Percentiles rank a stretch among this genome's conserved stretches.
These are phyloP conservation scores for Lasioglossum pauxillum DNA, from an alignment of 2,888 invertebrate species.

Conservation along the genomic window DNA sequence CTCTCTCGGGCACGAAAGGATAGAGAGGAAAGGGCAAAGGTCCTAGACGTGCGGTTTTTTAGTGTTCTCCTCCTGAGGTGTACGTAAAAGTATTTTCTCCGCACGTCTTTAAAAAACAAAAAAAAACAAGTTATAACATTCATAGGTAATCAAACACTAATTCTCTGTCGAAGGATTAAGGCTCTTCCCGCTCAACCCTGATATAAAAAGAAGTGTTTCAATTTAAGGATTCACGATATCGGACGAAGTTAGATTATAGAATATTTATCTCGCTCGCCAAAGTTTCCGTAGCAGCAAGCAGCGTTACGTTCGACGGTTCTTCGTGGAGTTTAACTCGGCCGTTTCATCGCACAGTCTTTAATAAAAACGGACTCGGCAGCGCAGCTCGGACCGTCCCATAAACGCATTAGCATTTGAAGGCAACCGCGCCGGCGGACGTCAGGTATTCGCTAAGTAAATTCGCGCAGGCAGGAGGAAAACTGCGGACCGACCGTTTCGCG, in stretches of 20 bases:
- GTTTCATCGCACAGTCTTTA: neutral
- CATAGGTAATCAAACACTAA: no score
- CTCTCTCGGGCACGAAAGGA: no score
- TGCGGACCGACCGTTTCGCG: conserved; percentile 7
- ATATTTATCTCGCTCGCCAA: neutral
- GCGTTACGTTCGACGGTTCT: neutral
- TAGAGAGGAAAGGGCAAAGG: no score
- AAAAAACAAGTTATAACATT: no score
- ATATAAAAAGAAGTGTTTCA: neutral
- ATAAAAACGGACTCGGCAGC: neutral
- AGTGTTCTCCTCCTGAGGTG: no score
- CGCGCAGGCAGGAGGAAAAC: conserved; percentile 19
- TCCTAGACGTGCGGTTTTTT: no score
- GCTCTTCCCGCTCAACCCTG: no score
- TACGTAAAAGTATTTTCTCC: no score
- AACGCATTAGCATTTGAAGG: conserved; percentile 39
- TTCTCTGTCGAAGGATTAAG: no score
- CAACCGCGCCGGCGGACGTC: conserved; percentile 23
- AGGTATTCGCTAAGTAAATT: conserved; percentile 10
- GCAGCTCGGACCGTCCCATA: conserved; percentile 27
- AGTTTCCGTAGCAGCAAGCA: neutral
- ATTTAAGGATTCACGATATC: neutral
- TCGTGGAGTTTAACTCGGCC: neutral
- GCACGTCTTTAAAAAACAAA: no score
- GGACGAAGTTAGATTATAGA: neutral